Evolutionary conservation across 2,113 vertebrate species (phyloP).

Genomic region (Struthio camelus): DNA sequence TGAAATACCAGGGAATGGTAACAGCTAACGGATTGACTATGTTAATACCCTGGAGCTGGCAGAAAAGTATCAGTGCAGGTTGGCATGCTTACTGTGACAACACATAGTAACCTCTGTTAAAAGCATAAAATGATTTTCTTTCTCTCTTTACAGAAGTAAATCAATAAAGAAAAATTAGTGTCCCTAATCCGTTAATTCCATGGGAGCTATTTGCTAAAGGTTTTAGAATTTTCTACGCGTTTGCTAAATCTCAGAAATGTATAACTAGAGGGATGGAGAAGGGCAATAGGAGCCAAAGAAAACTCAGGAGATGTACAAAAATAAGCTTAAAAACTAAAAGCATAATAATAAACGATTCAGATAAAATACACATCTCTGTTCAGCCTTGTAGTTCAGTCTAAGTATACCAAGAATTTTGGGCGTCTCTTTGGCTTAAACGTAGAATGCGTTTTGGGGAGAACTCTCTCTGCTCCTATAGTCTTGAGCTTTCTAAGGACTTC

Average conservation of each 20-base stretch:
- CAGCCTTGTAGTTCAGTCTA: not conserved
- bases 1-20: not conserved
- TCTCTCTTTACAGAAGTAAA: not conserved
- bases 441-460: not conserved
- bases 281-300: not conserved
- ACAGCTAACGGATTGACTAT: not conserved
- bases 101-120: not conserved
- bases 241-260: not conserved
- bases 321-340: not conserved
- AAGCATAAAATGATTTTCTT: not conserved
- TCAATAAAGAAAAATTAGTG: constrained; percentile 13
- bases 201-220: not conserved
- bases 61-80: not conserved
- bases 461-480: not conserved
- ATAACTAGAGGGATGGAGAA: not conserved
- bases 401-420: not conserved
- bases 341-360: not conserved
- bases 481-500: not conserved
- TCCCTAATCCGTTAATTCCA: constrained; percentile 37
- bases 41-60: not conserved
- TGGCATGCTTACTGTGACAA: not conserved
- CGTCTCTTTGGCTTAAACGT: not conserved
- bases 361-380: not conserved
- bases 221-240: not conserved
- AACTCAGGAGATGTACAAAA: not conserved